Conservation (phyloP, 2,888 invertebrate species). For the Ethmia dodecea region DNA sequence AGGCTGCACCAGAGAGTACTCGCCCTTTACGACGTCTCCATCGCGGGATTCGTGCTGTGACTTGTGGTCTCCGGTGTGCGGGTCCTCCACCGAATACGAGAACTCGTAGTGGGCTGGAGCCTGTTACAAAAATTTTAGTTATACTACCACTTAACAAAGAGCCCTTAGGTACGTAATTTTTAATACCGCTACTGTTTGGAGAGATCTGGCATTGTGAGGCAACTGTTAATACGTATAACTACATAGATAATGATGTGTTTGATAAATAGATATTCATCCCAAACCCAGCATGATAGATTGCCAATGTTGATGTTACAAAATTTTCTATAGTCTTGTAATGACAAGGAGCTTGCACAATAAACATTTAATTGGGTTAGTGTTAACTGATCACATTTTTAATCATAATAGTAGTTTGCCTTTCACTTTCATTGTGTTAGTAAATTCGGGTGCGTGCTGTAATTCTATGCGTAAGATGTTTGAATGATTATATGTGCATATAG, state of each 20-base stretch:
- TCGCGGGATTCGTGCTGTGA: slow-evolving; percentile 64
- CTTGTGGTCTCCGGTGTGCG: slow-evolving; percentile 77
- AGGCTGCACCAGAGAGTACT: slow-evolving; percentile 74
- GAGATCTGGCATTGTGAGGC: too few species aligned
- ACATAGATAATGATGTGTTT: slow-evolving; percentile 53
- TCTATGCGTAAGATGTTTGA: slow-evolving; percentile 21
- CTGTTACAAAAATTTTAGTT: slow-evolving; percentile 30
- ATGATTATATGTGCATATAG: slow-evolving; percentile 11
- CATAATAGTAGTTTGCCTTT: slow-evolving; percentile 53
- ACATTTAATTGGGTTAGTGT: slow-evolving; percentile 61
- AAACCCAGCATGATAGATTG: slow-evolving; percentile 55
- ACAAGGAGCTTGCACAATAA: slow-evolving; percentile 60
- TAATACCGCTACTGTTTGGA: not conserved
- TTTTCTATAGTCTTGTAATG: slow-evolving; percentile 46
- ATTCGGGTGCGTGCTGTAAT: slow-evolving; percentile 30
- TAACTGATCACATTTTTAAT: slow-evolving; percentile 63
- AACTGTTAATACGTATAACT: slow-evolving; percentile 14
- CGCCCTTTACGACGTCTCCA: slow-evolving; percentile 71
- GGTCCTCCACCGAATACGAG: slow-evolving; percentile 77
- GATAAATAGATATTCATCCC: slow-evolving; percentile 51
- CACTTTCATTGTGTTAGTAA: slow-evolving; percentile 54
- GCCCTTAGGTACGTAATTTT: not conserved
- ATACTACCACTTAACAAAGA: too few species aligned
- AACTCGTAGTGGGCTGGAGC: slow-evolving; percentile 76
- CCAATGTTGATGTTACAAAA: slow-evolving; percentile 48